These are phyloP conservation scores for Esperia sulphurella DNA, from an alignment of 2,888 invertebrate genomes.

Conservation along the genomic window DNA sequence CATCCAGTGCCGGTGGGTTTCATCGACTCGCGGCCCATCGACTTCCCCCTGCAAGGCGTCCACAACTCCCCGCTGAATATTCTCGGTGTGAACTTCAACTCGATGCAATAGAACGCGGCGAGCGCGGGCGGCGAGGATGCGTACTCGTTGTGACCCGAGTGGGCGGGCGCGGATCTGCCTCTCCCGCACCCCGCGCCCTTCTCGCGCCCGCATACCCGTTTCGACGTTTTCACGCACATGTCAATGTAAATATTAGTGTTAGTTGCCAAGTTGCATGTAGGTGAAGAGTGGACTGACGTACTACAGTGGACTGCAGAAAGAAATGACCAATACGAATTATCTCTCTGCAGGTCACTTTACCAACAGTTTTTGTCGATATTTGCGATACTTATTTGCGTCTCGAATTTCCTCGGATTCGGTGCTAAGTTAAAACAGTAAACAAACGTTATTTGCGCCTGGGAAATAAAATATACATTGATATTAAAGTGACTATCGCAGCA, in stretches of 20 bases:
- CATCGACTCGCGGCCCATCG: slow-evolving; percentile 85
- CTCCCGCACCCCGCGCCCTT: slow-evolving; percentile 25
- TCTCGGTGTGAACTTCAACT: slow-evolving; percentile 87
- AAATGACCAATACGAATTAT: too few relatives aligned
- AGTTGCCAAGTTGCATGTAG: slow-evolving; percentile 26
- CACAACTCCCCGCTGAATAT: slow-evolving; percentile 83
- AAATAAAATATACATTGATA: too few relatives aligned
- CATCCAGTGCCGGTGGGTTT: slow-evolving; percentile 84
- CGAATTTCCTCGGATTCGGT: too few relatives aligned
- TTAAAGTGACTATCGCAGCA: too few relatives aligned
- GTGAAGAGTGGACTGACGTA: too few relatives aligned
- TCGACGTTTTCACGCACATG: slow-evolving; percentile 44
- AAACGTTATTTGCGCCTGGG: too few relatives aligned
- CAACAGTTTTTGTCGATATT: too few relatives aligned
- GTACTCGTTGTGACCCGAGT: slow-evolving; percentile 66
- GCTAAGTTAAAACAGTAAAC: too few relatives aligned
- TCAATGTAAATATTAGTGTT: slow-evolving; percentile 9
- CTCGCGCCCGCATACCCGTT: slow-evolving; percentile 15
- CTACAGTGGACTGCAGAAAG: too few relatives aligned
- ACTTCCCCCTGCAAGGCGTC: slow-evolving; percentile 82
- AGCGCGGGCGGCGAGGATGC: slow-evolving; percentile 43
- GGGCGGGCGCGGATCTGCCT: slow-evolving; percentile 29
- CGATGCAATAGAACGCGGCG: slow-evolving; percentile 83
- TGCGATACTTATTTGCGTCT: too few relatives aligned
- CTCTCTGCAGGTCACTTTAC: too few relatives aligned